These are phyloP conservation scores for Nudaria mundana DNA, from an alignment of 2,888 invertebrate genomes.

Conservation along the genomic window DNA sequence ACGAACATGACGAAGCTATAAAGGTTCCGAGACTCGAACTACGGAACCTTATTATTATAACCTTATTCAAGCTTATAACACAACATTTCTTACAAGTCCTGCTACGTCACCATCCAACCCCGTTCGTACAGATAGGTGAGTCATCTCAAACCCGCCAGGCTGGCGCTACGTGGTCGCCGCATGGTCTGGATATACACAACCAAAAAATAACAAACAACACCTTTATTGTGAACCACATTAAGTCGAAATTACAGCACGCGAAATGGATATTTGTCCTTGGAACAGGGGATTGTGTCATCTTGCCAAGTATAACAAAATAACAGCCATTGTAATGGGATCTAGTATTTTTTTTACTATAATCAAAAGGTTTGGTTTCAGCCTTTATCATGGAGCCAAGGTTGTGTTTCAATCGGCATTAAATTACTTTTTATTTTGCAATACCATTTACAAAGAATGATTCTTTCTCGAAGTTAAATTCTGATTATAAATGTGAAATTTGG, in stretches of 20 bases:
- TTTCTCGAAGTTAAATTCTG: no score
- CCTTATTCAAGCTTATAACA: no score
- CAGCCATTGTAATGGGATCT: slow-evolving; percentile 40
- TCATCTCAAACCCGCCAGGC: slow-evolving; percentile 23
- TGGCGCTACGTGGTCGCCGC: slow-evolving; percentile 36
- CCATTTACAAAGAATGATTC: no score
- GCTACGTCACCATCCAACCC: not conserved
- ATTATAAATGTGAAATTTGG: no score
- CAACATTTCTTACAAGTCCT: not conserved
- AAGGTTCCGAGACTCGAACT: no score
- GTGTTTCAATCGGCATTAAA: slow-evolving; percentile 26
- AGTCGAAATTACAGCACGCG: slow-evolving; percentile 16
- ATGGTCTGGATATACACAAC: slow-evolving; percentile 43
- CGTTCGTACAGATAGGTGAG: slow-evolving; percentile 8
- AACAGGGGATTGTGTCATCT: slow-evolving; percentile 52
- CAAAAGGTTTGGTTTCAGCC: slow-evolving; percentile 35
- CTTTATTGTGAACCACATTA: slow-evolving; percentile 14
- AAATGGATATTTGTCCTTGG: slow-evolving; percentile 17
- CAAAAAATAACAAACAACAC: slow-evolving; percentile 8
- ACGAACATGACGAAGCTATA: no score
- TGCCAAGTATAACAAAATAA: slow-evolving; percentile 47
- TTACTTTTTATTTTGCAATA: no score
- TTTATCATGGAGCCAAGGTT: slow-evolving; percentile 50
- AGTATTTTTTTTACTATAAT: slow-evolving; percentile 10
- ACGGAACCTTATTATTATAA: no score